phyloP scores from a whole-genome alignment of 2,888 invertebrate species.

The Apamea epomidion region DNA sequence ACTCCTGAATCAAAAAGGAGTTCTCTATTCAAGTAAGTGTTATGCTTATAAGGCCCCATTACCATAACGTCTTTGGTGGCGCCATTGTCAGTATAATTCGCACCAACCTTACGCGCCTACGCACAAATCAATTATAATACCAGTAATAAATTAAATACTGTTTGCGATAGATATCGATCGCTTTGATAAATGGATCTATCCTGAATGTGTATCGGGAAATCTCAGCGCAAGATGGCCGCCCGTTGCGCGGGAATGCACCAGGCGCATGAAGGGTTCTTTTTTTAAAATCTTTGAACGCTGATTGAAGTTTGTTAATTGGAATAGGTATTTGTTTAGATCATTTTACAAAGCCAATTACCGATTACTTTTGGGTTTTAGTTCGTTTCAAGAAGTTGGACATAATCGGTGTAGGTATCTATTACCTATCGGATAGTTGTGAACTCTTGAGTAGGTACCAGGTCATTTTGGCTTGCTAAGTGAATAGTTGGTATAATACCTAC shows the following conservation, averaged over 20 bases:
- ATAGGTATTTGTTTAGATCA: slow-evolving; percentile 39
- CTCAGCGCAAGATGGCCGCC: slow-evolving; percentile 86
- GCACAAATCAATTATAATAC: slow-evolving; percentile 87
- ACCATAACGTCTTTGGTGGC: slow-evolving; percentile 83
- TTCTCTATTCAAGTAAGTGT: slow-evolving; percentile 75
- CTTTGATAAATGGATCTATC: slow-evolving; percentile 87
- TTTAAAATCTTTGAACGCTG: slow-evolving; percentile 64
- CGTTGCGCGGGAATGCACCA: slow-evolving; percentile 79
- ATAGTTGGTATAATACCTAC: neutral
- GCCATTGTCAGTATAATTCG: slow-evolving; percentile 85
- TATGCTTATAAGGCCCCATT: slow-evolving; percentile 72
- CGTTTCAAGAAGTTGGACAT: neutral
- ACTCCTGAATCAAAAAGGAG: slow-evolving; percentile 65
- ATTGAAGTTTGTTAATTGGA: slow-evolving; percentile 60
- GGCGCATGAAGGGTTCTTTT: slow-evolving; percentile 67
- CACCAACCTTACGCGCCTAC: slow-evolving; percentile 84
- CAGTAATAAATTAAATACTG: slow-evolving; percentile 88
- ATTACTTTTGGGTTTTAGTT: neutral
- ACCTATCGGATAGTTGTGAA: neutral
- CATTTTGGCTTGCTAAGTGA: slow-evolving; percentile 1
- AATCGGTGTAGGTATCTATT: neutral
- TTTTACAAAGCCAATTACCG: neutral
- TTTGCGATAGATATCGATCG: slow-evolving; percentile 88
- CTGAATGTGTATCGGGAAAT: slow-evolving; percentile 81
- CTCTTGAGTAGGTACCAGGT: neutral